A percentile compares a stretch with the other conserved stretches of the same genome.
Evolutionary conservation across 2,113 vertebrate genomes (phyloP).

Genomic region (Callionymus lyra): DNA sequence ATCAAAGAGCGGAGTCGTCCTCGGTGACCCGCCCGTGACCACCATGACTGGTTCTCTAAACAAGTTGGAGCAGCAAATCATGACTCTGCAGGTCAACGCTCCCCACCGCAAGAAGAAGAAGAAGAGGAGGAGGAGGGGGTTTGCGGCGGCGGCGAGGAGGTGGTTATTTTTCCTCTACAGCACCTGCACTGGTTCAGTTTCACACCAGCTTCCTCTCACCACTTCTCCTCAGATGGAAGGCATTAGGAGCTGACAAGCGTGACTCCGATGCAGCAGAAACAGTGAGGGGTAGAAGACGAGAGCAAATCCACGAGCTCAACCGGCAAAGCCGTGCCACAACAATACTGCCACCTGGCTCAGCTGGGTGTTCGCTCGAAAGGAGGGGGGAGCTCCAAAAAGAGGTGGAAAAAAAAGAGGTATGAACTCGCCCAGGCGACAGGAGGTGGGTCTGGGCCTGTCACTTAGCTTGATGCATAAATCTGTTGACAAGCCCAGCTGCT

Average conservation of each 20-base stretch:
- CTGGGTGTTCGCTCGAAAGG: not conserved
- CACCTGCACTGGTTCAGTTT: constrained; percentile 41
- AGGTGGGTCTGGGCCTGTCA: constrained; percentile 46
- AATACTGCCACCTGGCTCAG: constrained; percentile 44
- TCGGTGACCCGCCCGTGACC: constrained; percentile 44
- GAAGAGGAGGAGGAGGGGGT: not conserved
- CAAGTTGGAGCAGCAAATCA: constrained; percentile 27
- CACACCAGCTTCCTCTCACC: constrained; percentile 16
- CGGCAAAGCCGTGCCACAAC: constrained; percentile 25
- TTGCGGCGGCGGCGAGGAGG: not conserved
- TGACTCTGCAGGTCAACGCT: constrained; percentile 42
- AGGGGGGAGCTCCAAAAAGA: too few species aligned
- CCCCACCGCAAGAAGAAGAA: constrained; percentile 10
- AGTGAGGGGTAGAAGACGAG: too few species aligned
- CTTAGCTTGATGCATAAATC: constrained; percentile 63
- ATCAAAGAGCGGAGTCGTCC: constrained; percentile 53
- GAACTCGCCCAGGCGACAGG: constrained; percentile 24
- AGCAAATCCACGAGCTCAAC: constrained; percentile 26
- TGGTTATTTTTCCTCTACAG: constrained; percentile 7
- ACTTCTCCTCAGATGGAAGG: constrained; percentile 48
- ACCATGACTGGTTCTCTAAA: constrained; percentile 49
- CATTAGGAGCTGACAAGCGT: constrained; percentile 59
- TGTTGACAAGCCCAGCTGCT: constrained; percentile 62
- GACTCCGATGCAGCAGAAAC: constrained; percentile 31
- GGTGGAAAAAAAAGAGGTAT: constrained; percentile 8